Percentiles rank a stretch among this genome's conserved stretches.
These are phyloP conservation scores for Telmatochromis sp. DNA, from an alignment of 2,113 vertebrate genomes.

Conservation along the genomic window DNA sequence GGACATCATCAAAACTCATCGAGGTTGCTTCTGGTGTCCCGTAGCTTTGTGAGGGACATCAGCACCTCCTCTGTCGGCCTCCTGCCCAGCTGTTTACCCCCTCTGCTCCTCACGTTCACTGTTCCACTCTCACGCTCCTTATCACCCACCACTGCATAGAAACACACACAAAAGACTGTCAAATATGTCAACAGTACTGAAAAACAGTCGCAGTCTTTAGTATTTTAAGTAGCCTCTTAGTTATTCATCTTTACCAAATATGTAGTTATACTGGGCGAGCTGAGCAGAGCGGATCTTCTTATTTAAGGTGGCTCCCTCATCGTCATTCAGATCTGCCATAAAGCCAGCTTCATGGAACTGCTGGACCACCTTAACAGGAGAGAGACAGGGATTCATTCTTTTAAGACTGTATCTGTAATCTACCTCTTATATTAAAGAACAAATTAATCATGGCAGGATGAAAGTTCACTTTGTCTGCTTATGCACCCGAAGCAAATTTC, in stretches of 20 bases:
- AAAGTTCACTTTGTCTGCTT: neutral
- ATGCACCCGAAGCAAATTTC: neutral
- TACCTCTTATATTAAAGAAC: neutral
- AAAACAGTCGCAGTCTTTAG: neutral
- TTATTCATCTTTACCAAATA: constrained; percentile 75
- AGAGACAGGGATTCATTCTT: neutral
- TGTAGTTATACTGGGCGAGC: constrained; percentile 86
- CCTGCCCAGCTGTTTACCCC: constrained; percentile 70
- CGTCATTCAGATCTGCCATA: constrained; percentile 68
- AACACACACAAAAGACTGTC: neutral
- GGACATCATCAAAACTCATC: constrained; percentile 66
- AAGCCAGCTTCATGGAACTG: constrained; percentile 73
- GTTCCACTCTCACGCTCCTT: constrained; percentile 69
- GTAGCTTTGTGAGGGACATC: constrained; percentile 67
- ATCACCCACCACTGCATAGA: constrained; percentile 75
- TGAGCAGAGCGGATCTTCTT: constrained; percentile 85
- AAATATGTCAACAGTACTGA: neutral
- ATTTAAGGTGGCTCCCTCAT: constrained; percentile 76
- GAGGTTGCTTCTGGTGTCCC: constrained; percentile 68
- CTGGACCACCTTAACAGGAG: constrained; percentile 69
- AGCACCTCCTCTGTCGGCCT: constrained; percentile 59
- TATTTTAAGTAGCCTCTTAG: neutral
- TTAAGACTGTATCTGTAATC: neutral
- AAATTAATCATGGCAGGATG: neutral
- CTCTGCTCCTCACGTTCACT: constrained; percentile 76